A percentile compares a stretch with the other conserved stretches of the same genome.
phyloP scores from a whole-genome alignment of 2,113 vertebrate species.

The Periophthalmus modestus region DNA sequence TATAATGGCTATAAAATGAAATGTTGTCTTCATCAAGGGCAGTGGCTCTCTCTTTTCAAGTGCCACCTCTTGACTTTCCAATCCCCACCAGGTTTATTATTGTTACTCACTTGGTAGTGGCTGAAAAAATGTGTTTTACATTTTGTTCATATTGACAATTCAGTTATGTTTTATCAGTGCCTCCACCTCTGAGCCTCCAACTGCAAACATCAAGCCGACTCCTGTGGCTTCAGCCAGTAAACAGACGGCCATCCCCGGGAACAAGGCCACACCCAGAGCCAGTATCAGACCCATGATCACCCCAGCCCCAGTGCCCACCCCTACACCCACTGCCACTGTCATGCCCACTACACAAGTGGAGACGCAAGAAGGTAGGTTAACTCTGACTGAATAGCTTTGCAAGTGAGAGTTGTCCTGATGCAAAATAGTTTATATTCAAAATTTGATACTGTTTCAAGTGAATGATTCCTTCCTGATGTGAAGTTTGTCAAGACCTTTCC shows the following conservation, averaged over 20 bases:
- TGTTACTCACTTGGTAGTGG: too few species aligned
- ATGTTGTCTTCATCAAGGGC: not conserved
- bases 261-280: constrained; percentile 93
- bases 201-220: constrained; percentile 98
- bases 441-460: too few species aligned
- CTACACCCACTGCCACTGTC: constrained; percentile 96
- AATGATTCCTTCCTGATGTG: too few species aligned
- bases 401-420: too few species aligned
- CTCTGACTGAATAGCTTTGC: too few species aligned
- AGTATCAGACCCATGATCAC: constrained; percentile 99
- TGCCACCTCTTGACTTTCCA: too few species aligned
- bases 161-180: constrained; percentile 72
- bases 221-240: constrained; percentile 93
- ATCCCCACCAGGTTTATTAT: too few species aligned
- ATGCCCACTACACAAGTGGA: constrained; percentile 99
- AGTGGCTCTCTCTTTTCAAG: not conserved
- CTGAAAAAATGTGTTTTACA: too few species aligned
- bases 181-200: constrained; percentile 92
- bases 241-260: constrained; percentile 89
- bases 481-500: too few species aligned
- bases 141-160: not conserved
- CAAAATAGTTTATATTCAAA: too few species aligned
- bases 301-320: constrained; percentile 90
- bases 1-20: not conserved
- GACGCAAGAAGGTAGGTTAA: constrained; percentile 86